Conservation (phyloP, 2,888 invertebrate genomes). For the Cremastinae sp. region DNA sequence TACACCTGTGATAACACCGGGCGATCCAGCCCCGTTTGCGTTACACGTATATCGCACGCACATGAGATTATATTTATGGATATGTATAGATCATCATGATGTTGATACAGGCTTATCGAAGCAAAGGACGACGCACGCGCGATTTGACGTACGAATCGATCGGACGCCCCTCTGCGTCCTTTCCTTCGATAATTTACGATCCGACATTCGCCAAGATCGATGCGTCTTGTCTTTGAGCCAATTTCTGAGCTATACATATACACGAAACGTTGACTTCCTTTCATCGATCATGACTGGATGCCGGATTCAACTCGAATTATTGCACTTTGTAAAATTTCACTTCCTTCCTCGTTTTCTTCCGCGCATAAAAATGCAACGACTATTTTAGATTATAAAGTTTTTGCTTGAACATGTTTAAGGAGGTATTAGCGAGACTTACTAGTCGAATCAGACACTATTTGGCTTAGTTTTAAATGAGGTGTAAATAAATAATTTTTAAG, state of each 20-base stretch:
- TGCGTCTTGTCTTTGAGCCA: conserved; percentile 23
- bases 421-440: no score
- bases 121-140: background rate
- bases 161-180: conserved; percentile 9
- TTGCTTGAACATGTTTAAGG: conserved; percentile 21
- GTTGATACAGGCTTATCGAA: background rate
- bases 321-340: background rate
- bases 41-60: conserved; percentile 2
- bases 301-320: conserved; percentile 57
- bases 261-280: no score
- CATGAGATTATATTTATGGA: conserved; percentile 11
- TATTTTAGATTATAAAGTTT: background rate
- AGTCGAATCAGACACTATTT: no score
- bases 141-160: background rate
- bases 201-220: conserved; percentile 22
- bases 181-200: background rate
- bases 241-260: background rate
- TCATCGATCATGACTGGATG: conserved; percentile 8
- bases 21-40: conserved; percentile 18
- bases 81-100: conserved; percentile 5
- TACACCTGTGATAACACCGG: conserved; percentile 65
- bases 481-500: no score
- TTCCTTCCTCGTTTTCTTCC: background rate
- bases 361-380: conserved; percentile 21
- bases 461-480: no score